Percentiles rank a stretch among this genome's conserved stretches.
Conservation (phyloP, 2,888 invertebrate species). For the Eristalis arbustorum region DNA sequence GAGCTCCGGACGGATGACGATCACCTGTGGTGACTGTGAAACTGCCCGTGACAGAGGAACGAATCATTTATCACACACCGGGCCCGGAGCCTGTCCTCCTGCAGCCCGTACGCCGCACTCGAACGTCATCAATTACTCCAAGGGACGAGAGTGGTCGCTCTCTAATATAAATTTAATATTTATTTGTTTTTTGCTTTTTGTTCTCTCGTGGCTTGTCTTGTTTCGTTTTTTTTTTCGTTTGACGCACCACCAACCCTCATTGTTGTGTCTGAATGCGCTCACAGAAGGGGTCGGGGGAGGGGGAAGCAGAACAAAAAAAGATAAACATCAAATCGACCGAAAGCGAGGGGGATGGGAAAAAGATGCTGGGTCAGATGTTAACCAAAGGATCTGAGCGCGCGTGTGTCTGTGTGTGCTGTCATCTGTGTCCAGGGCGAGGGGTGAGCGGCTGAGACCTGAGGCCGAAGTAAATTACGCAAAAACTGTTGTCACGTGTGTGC, state of each 20-base stretch:
- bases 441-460: neutral
- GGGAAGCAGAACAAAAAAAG: conserved; percentile 23
- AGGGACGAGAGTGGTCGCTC: conserved; percentile 38
- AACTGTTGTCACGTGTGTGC: conserved; percentile 51
- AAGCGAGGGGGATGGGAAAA: conserved; percentile 27
- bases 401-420: neutral
- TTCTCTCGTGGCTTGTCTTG: neutral
- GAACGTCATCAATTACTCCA: conserved; percentile 63
- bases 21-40: conserved; percentile 67
- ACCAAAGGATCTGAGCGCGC: neutral
- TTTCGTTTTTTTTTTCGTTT: conserved; percentile 13
- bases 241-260: conserved; percentile 51
- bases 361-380: conserved; percentile 70
- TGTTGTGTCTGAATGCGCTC: conserved; percentile 46
- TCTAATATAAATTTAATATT: conserved; percentile 70
- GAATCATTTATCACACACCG: conserved; percentile 58
- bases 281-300: conserved; percentile 6
- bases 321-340: conserved; percentile 47
- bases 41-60: conserved; percentile 59
- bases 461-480: conserved; percentile 60
- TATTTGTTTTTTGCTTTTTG: conserved; percentile 52
- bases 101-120: conserved; percentile 2
- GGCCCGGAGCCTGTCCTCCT: conserved; percentile 2
- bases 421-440: neutral
- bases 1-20: conserved; percentile 3